Evolutionary conservation across 1,140 invertebrate genomes (phyloP).

Genomic region (Rhagoletis zephyria): DNA sequence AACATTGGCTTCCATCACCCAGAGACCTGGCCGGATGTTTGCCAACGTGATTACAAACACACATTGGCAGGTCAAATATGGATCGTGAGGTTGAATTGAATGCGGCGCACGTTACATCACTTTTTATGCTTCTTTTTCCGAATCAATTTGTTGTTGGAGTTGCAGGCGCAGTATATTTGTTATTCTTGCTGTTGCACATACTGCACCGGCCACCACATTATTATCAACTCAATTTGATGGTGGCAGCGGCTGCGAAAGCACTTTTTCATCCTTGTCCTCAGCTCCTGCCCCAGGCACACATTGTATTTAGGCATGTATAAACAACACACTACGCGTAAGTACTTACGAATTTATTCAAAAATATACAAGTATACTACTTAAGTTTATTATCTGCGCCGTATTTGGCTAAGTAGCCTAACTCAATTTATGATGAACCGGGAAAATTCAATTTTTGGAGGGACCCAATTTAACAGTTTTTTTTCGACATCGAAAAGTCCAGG

Average conservation of each 20-base stretch:
- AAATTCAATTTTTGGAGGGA: no score
- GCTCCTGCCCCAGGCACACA: background rate
- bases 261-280: background rate
- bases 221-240: slow-evolving; percentile 41
- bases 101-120: slow-evolving; percentile 41
- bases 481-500: no score
- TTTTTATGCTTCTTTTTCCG: slow-evolving; percentile 20
- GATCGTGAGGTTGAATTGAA: slow-evolving; percentile 45
- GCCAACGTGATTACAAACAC: slow-evolving; percentile 43
- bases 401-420: no score
- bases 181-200: background rate
- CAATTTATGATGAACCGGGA: no score
- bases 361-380: no score
- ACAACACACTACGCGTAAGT: no score
- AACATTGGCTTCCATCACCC: background rate
- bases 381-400: no score
- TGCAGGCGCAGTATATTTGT: slow-evolving; percentile 27
- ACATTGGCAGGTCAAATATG: slow-evolving; percentile 43
- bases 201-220: slow-evolving; percentile 39
- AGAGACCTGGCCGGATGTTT: slow-evolving; percentile 19
- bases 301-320: no score
- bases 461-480: no score
- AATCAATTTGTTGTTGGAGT: slow-evolving; percentile 33
- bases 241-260: background rate
- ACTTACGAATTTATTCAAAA: no score